Base-by-base conservation (phyloP, 1,140 invertebrate species). In the Dreissena rostriformis region DNA sequence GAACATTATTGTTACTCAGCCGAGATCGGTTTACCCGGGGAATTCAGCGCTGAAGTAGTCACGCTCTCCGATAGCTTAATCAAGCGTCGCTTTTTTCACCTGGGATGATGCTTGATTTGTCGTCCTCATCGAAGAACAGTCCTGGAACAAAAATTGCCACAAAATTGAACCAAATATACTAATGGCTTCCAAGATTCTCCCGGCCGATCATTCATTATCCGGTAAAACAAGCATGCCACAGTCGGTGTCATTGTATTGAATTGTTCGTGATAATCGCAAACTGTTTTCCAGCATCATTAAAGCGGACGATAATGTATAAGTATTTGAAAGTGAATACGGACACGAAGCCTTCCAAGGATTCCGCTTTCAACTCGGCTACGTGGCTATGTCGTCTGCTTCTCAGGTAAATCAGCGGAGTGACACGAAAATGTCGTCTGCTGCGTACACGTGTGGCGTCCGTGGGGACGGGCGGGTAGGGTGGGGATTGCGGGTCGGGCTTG, bases 81-180 rank as follows among this genome's bases (percentile, higher is more conserved):
- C 76, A 79, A 79, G 61, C 65, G 61, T 57, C 76, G 53, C 76
- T 66, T 79, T 52, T 63, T 24, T 79, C 76, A 79, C 76, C 76
- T 79, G 65, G 76, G 76, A 79, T 63, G 55, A 76, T 66, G 28
- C 76, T 19, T 57, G 66, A 79, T 79, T 79, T 79, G 76, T 79
- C 70, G 66, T 55, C 76, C 70, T 68, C 76, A 79, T 79, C 76
- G 70, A 79, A 79, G 76, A 79, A 55, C n/a, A 55, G 76, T 79
- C 66, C 76, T 79, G 19, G 76, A 79, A 68, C 76, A 63, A 79
- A 79, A n/a, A 79, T 79, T 79, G 76, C 65, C 57, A 79, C 76
- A 79, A 79, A 79, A 79, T 79, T 79, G 76, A 79, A 79, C 76
- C 76, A 79, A 79, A 79, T 79, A 79, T 79, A 79, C 76, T 79